Base-by-base conservation (phyloP, 1,140 invertebrate genomes). In the Nasonia longicornis region DNA sequence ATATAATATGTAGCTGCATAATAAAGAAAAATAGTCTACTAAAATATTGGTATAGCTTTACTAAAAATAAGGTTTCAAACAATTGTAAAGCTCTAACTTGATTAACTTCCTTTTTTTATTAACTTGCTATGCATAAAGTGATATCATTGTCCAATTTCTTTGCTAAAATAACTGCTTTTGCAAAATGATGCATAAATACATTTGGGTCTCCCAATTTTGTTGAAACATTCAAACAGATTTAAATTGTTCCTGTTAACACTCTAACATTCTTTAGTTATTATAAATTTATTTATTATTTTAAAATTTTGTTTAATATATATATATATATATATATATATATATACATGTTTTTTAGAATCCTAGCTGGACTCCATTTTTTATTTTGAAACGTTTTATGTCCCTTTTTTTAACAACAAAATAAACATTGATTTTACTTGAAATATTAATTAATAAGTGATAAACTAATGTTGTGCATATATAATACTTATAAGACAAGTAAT, bases 151-250 rank as follows among this genome's bases (percentile, higher is more conserved):
- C 29, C 29, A 58, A 67, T 67, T 3, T 45, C 71, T 76, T 70
- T 76, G 77, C 81, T 82, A 79, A 48, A 70, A 67, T 82, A 82
- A 82, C 76, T 78, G 81, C 76, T 82, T 78, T 66, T 75, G 69
- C 58, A 10, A 66, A 12, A 73, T 72, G 69, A 48, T 79, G 79
- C 87, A 87, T 88, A 88, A 85, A 85, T 88, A 87, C 84, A 87
- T 87, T 88, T 88, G 87, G 87, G 85, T 85, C 82, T 79, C 29
- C 75, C 10, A 29, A 69, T 63, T 63, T 70, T 45, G 20, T 22
- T 11, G 63, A 75, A 63, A 3, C n/a, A 76, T 76, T 29, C 26
- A 69, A 14, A 69, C 26, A 42, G 38, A 29, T 70, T 76, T 7
- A 67, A 48, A 42, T 38, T 35, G 8, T 67, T 73, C 12, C 12